phyloP scores from a whole-genome alignment of 2,888 invertebrate genomes.

The Germaria angustata region DNA sequence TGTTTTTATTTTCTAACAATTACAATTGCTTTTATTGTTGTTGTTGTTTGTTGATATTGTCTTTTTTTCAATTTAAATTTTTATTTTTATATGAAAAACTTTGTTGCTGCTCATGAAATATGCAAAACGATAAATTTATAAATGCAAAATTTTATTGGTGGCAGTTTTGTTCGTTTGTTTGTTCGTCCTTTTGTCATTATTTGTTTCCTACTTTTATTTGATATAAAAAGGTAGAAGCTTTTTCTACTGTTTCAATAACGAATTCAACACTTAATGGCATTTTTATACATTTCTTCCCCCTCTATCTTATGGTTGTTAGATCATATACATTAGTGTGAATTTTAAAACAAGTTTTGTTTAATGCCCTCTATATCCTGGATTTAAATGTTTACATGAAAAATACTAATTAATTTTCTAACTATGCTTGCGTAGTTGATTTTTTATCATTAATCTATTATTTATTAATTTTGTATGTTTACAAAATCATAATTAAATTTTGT shows the following conservation, averaged over 20 bases:
- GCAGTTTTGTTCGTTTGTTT: conserved; percentile 63
- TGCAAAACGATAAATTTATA: conserved; percentile 75
- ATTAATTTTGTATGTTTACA: conserved; percentile 52
- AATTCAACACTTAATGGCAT: conserved; percentile 11
- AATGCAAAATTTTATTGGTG: conserved; percentile 75
- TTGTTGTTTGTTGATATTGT: conserved; percentile 34
- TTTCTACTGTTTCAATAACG: not conserved
- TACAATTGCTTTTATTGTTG: conserved; percentile 24
- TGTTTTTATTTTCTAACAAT: conserved; percentile 10
- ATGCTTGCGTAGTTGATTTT: conserved; percentile 7
- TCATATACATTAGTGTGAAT: conserved; percentile 11
- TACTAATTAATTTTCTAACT: conserved; percentile 35
- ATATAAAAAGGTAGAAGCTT: conserved; percentile 8
- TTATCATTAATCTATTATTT: conserved; percentile 49
- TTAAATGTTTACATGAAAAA: conserved; percentile 10
- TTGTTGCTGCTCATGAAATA: conserved; percentile 64
- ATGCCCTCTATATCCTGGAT: not conserved
- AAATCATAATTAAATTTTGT: conserved; percentile 58
- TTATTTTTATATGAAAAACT: conserved; percentile 63
- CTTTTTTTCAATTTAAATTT: conserved; percentile 7
- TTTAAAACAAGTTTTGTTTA: not conserved
- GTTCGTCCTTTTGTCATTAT: not conserved
- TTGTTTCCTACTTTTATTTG: conserved; percentile 9
- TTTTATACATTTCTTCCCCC: no score
- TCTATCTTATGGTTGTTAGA: conserved; percentile 12